phyloP scores from a whole-genome alignment of 1,140 invertebrate genomes.

The Stratiolaelaps scimitus region DNA sequence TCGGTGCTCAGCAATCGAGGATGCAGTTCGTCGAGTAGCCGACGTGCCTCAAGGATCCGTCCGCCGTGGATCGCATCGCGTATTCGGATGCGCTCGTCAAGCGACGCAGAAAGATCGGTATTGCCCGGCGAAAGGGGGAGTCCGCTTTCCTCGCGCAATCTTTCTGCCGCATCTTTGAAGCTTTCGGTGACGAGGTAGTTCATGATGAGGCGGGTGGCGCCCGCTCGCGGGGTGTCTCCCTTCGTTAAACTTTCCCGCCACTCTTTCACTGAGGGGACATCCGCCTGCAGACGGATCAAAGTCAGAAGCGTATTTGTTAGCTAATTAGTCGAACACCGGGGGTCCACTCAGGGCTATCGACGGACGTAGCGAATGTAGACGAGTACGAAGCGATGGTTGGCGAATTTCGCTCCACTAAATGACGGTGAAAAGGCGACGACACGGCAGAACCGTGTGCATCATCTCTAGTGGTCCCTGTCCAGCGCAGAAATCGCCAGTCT shows the following conservation, averaged over 20 bases:
- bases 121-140: slow-evolving; percentile 43
- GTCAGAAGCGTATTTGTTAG: neutral
- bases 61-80: slow-evolving; percentile 86
- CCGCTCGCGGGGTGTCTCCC: slow-evolving; percentile 67
- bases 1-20: slow-evolving; percentile 90
- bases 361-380: too few relatives aligned
- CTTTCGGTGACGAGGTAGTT: slow-evolving; percentile 92
- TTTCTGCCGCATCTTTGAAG: slow-evolving; percentile 94
- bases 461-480: too few relatives aligned
- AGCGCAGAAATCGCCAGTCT: too few relatives aligned
- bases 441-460: too few relatives aligned
- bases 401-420: too few relatives aligned
- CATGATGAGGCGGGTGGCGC: slow-evolving; percentile 96
- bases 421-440: too few relatives aligned
- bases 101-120: slow-evolving; percentile 38
- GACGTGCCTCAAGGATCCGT: slow-evolving; percentile 78
- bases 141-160: slow-evolving; percentile 86
- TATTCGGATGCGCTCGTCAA: slow-evolving; percentile 87
- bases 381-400: too few relatives aligned
- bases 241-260: slow-evolving; percentile 59
- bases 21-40: slow-evolving; percentile 82
- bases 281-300: slow-evolving; percentile 1
- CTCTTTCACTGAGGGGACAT: slow-evolving; percentile 41
- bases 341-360: too few relatives aligned
- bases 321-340: neutral